Percentiles rank a stretch among this genome's conserved stretches.
phyloP scores from a whole-genome alignment of 2,888 invertebrate genomes.

The Lamproptera curius region DNA sequence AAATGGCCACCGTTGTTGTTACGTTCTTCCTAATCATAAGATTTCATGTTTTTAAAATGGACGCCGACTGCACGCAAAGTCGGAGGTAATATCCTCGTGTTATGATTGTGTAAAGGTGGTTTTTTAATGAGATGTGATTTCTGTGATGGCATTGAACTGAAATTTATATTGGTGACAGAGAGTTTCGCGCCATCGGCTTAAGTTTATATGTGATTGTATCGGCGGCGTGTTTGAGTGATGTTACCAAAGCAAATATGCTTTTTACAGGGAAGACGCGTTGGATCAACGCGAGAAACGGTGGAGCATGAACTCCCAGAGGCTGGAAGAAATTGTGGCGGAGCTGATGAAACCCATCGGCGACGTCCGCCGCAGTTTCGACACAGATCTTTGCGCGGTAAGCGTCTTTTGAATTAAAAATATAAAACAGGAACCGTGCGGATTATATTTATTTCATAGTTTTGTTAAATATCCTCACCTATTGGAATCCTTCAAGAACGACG shows the following conservation, averaged over 20 bases:
- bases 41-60: slow-evolving; percentile 70
- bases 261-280: slow-evolving; percentile 55
- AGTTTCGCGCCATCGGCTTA: slow-evolving; percentile 65
- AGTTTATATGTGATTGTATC: slow-evolving; percentile 37
- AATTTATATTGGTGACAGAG: slow-evolving; percentile 54
- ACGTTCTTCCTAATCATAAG: slow-evolving; percentile 64
- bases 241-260: slow-evolving; percentile 52
- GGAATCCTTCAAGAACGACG: too few relatives aligned
- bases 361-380: slow-evolving; percentile 62
- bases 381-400: slow-evolving; percentile 65
- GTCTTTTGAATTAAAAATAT: background rate
- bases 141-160: slow-evolving; percentile 38
- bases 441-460: too few relatives aligned
- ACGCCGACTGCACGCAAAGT: slow-evolving; percentile 53
- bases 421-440: background rate
- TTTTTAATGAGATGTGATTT: slow-evolving; percentile 23
- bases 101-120: slow-evolving; percentile 8
- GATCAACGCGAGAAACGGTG: slow-evolving; percentile 58
- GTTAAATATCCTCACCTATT: too few relatives aligned
- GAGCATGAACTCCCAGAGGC: slow-evolving; percentile 67
- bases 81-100: slow-evolving; percentile 44
- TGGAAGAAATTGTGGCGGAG: slow-evolving; percentile 67
- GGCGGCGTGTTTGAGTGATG: slow-evolving; percentile 53
- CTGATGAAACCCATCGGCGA: slow-evolving; percentile 67
- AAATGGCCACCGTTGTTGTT: slow-evolving; percentile 75